These are phyloP conservation scores for human DNA, from an alignment of 2,113 vertebrate species.

Conservation along the genomic window GRCh38 chr5:6309501-6310000, in stretches of 20 bases:
- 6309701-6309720: background rate
- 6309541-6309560: background rate
- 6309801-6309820: background rate
- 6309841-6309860: background rate
- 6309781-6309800: background rate
- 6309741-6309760: background rate
- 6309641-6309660: background rate
- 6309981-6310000: background rate
- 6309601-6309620: no score
- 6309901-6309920: background rate
- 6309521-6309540: background rate
- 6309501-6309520: background rate
- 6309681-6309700: no score
- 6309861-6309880: background rate
- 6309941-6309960: background rate
- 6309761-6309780: no score
- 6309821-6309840: background rate
- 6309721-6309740: background rate
- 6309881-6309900: background rate
- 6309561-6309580: accelerated
- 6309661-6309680: accelerated
- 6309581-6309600: accelerated
- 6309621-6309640: background rate
- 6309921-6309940: background rate
- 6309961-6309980: background rate